phyloP scores from a whole-genome alignment of 2,113 vertebrate genomes.

The Cynoglossus semilaevis region DNA sequence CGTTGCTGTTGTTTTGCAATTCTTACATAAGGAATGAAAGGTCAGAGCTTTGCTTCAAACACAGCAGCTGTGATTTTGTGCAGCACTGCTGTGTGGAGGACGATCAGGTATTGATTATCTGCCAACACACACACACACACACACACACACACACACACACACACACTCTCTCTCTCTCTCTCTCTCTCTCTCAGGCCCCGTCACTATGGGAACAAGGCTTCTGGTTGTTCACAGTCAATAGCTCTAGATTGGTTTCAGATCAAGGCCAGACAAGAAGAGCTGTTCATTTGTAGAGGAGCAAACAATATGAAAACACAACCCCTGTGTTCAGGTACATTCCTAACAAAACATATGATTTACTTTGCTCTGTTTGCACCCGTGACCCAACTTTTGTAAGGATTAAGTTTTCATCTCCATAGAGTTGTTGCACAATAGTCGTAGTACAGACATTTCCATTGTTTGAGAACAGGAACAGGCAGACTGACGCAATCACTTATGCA shows the following conservation, averaged over 20 bases:
- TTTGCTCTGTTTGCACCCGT: too few species aligned
- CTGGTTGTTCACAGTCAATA: constrained; percentile 59
- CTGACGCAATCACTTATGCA: too few species aligned
- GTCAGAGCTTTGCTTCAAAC: neutral
- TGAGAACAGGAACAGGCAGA: too few species aligned
- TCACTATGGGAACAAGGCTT: constrained; percentile 69
- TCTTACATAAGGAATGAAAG: neutral
- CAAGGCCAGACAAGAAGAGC: constrained; percentile 18
- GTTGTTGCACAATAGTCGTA: too few species aligned
- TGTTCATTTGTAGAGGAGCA: neutral
- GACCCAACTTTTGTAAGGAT: too few species aligned
- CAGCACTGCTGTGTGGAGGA: constrained; percentile 30
- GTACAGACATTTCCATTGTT: too few species aligned
- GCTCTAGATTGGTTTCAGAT: constrained; percentile 28
- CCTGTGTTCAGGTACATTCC: too few species aligned
- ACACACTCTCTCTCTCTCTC: too few species aligned
- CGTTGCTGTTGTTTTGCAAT: constrained; percentile 4
- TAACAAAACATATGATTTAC: too few species aligned
- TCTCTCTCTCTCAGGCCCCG: constrained; percentile 19
- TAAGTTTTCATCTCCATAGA: too few species aligned
- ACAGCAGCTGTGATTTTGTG: constrained; percentile 28
- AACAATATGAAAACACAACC: constrained; percentile 15
- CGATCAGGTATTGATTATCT: constrained; percentile 66
- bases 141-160: too few species aligned
- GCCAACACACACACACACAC: constrained; percentile 40